Conservation (phyloP, 2,113 vertebrate species). For the Lethenteron reissneri region DNA sequence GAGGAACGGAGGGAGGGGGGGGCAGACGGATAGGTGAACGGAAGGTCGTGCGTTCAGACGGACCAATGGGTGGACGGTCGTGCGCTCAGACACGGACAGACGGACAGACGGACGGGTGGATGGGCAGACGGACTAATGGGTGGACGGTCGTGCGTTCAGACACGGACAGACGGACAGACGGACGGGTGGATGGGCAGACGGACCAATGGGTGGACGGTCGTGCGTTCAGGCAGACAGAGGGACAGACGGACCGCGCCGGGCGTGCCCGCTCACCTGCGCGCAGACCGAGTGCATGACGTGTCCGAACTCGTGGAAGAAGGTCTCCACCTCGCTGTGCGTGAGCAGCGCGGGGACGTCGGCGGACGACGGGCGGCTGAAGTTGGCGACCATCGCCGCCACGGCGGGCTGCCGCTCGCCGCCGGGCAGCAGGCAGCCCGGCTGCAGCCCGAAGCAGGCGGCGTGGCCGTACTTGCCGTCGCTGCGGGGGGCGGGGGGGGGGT, state of each 20-base stretch:
- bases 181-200: too few species aligned
- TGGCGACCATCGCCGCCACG: slow-evolving; percentile 85
- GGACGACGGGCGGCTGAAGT: slow-evolving; percentile 67
- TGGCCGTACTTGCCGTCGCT: slow-evolving; percentile 94
- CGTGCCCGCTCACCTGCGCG: slow-evolving; percentile 36
- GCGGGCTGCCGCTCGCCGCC: slow-evolving; percentile 50
- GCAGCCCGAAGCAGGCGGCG: slow-evolving; percentile 78
- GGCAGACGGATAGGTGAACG: not conserved
- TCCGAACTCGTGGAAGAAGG: slow-evolving; percentile 89
- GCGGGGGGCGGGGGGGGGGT: not conserved
- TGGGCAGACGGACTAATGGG: too few species aligned
- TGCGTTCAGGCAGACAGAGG: too few species aligned
- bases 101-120: too few species aligned
- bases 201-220: too few species aligned
- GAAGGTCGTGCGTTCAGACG: too few species aligned
- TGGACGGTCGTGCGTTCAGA: too few species aligned
- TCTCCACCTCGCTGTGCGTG: slow-evolving; percentile 94
- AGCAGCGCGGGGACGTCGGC: slow-evolving; percentile 48
- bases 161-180: too few species aligned
- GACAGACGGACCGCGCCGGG: too few species aligned
- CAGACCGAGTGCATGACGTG: slow-evolving; percentile 98
- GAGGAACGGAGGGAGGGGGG: too few species aligned
- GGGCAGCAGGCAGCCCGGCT: slow-evolving; percentile 55
- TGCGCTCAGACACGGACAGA: too few species aligned
- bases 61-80: too few species aligned